Conservation (phyloP, 64 coral and sea anemone genomes). For the Dendrophyllia cribrosa region DNA sequence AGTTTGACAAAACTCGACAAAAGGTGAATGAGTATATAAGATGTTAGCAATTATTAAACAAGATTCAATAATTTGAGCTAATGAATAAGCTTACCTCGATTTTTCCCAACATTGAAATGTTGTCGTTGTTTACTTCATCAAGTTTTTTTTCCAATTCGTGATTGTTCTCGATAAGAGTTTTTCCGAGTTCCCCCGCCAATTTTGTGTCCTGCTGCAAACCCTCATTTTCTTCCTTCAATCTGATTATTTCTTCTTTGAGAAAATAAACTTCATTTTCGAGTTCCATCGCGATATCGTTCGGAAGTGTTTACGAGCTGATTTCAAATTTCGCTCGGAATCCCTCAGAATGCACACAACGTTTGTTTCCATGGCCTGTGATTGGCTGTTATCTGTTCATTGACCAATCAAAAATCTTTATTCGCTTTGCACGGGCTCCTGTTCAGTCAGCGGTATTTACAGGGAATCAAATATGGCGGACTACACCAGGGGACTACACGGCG, state of each 20-base stretch:
- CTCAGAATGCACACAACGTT: background rate
- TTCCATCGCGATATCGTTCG: background rate
- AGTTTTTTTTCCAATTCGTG: conserved; percentile 89
- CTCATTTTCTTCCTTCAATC: conserved; percentile 66
- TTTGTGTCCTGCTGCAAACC: conserved; percentile 65
- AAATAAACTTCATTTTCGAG: conserved; percentile 29
- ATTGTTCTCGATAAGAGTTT: conserved; percentile 89
- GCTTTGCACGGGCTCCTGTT: background rate
- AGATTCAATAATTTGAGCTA: too few species aligned
- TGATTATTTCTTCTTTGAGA: conserved; percentile 36
- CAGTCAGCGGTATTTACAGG: background rate
- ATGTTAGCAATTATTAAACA: too few species aligned
- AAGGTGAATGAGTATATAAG: background rate
- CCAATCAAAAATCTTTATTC: background rate
- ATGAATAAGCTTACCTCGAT: conserved; percentile 65
- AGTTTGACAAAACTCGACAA: background rate
- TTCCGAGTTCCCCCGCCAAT: conserved; percentile 91
- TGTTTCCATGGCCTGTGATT: background rate
- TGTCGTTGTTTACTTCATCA: conserved; percentile 73
- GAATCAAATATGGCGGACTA: conserved; percentile 5
- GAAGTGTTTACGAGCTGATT: background rate
- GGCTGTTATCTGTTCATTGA: background rate
- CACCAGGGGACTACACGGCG: too few species aligned
- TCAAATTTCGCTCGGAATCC: conserved; percentile 9
- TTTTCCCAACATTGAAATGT: conserved; percentile 43